Evolutionary conservation across 1,140 invertebrate species (phyloP).

Genomic region (Cotesia typhae): DNA sequence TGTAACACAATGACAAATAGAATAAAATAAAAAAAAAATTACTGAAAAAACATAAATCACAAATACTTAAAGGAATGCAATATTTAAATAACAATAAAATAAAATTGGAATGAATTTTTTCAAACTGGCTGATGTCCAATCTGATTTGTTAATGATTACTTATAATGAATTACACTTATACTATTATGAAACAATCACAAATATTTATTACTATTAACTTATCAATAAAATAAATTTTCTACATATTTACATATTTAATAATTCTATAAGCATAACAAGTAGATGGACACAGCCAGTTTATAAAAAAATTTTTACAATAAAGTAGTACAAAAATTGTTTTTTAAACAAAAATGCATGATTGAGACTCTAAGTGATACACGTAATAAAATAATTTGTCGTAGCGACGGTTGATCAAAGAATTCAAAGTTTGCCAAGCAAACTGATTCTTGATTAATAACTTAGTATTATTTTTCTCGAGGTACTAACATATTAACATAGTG

Average conservation of each 20-base stretch:
- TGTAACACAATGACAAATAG: slow-evolving; percentile 49
- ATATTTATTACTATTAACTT: slow-evolving; percentile 7
- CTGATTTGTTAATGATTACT: slow-evolving; percentile 13
- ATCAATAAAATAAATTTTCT: slow-evolving; percentile 24
- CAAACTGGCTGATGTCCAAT: slow-evolving; percentile 32
- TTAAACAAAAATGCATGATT: slow-evolving; percentile 38
- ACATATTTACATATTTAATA: slow-evolving; percentile 20
- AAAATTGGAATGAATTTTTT: slow-evolving; percentile 45
- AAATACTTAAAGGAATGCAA: slow-evolving; percentile 53
- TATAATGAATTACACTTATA: slow-evolving; percentile 2
- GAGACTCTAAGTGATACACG: slow-evolving; percentile 26
- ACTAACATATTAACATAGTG: too few relatives aligned
- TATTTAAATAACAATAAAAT: slow-evolving; percentile 24
- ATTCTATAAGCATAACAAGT: slow-evolving; percentile 33
- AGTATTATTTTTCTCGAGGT: not conserved
- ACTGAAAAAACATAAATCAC: slow-evolving; percentile 41
- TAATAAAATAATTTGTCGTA: slow-evolving; percentile 9
- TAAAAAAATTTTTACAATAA: slow-evolving; percentile 29
- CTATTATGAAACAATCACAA: slow-evolving; percentile 21
- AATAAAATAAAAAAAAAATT: slow-evolving; percentile 46
- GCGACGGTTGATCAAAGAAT: slow-evolving; percentile 52
- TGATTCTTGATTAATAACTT: slow-evolving; percentile 52
- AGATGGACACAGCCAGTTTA: slow-evolving; percentile 42
- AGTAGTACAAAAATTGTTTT: slow-evolving; percentile 6
- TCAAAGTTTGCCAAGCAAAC: slow-evolving; percentile 59